phyloP scores from a whole-genome alignment of 2,888 invertebrate species.

The Phrixothrix hirtus region DNA sequence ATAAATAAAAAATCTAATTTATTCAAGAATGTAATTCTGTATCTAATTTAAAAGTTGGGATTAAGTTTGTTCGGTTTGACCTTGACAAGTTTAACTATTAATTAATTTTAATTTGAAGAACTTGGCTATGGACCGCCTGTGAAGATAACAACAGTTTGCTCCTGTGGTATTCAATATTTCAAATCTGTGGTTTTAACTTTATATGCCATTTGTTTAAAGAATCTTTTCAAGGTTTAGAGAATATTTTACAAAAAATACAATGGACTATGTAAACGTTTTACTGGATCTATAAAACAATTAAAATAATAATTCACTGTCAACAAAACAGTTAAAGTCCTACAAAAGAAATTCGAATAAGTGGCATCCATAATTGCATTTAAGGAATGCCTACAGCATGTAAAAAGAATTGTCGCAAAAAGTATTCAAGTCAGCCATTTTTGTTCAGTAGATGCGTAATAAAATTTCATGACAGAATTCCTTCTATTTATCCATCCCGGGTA shows the following conservation, averaged over 20 bases:
- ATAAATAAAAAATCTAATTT: too few species aligned
- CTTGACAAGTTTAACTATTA: slow-evolving; percentile 2
- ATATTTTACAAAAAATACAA: too few species aligned
- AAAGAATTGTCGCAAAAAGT: slow-evolving; percentile 38
- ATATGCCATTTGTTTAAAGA: too few species aligned
- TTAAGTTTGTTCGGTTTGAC: too few species aligned
- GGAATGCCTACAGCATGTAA: slow-evolving; percentile 38
- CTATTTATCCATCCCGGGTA: slow-evolving; percentile 41
- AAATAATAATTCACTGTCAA: slow-evolving; percentile 28
- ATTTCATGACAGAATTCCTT: slow-evolving; percentile 42
- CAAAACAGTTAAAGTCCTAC: slow-evolving; percentile 27
- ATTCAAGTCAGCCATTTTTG: slow-evolving; percentile 39
- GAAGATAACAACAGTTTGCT: slow-evolving; percentile 10
- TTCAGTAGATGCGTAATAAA: slow-evolving; percentile 40
- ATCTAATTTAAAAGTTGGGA: too few species aligned
- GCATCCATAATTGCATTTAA: slow-evolving; percentile 40
- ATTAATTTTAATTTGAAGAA: slow-evolving; percentile 15
- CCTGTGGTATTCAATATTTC: too few species aligned
- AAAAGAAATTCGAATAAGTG: slow-evolving; percentile 39
- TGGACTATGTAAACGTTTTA: too few species aligned
- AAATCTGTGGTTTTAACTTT: too few species aligned
- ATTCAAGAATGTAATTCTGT: too few species aligned
- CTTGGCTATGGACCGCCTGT: slow-evolving; percentile 7
- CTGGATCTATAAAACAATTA: too few species aligned
- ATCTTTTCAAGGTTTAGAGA: too few species aligned